Evolutionary conservation across 2,113 vertebrate species (phyloP).

Genomic region (Scophthalmus maximus): DNA sequence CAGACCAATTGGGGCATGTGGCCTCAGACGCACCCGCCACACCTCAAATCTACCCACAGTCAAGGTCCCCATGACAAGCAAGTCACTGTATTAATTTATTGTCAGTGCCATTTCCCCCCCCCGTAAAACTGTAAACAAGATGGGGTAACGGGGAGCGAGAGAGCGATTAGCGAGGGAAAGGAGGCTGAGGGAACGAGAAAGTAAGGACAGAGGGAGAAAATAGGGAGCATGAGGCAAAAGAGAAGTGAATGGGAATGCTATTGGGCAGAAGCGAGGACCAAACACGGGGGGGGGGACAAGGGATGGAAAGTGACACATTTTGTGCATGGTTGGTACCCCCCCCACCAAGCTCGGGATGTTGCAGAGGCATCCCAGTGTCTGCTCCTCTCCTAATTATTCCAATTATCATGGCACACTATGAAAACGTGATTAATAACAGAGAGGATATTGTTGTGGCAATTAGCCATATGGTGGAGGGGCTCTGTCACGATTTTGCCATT

Average conservation of each 20-base stretch:
- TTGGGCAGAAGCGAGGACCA: slow-evolving; percentile 12
- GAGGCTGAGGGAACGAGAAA: slow-evolving; percentile 39
- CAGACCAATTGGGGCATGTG: slow-evolving; percentile 63
- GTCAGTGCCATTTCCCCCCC: slow-evolving; percentile 85
- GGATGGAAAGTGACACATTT: slow-evolving; percentile 62
- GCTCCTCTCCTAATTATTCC: slow-evolving; percentile 98
- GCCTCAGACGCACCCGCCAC: slow-evolving; percentile 72
- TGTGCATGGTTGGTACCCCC: slow-evolving; percentile 73
- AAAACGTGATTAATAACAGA: slow-evolving; percentile 99
- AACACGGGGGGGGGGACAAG: slow-evolving; percentile 5
- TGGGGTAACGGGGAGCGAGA: slow-evolving; percentile 58
- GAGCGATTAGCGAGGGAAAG: slow-evolving; percentile 61
- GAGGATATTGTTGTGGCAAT: slow-evolving; percentile 99
- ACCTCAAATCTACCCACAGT: slow-evolving; percentile 68
- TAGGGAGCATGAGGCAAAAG: slow-evolving; percentile 16
- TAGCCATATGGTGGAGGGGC: slow-evolving; percentile 99
- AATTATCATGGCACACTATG: slow-evolving; percentile 99
- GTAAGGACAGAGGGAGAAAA: slow-evolving; percentile 12
- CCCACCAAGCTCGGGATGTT: slow-evolving; percentile 64
- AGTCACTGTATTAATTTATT: slow-evolving; percentile 87
- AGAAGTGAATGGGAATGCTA: slow-evolving; percentile 7
- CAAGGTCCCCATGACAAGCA: slow-evolving; percentile 71
- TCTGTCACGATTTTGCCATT: slow-evolving; percentile 99
- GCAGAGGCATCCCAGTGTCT: slow-evolving; percentile 87
- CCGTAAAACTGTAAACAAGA: slow-evolving; percentile 84